Percentiles rank a stretch among this genome's conserved stretches.
Conservation (phyloP, 2,888 invertebrate genomes). For the Altica lythri region DNA sequence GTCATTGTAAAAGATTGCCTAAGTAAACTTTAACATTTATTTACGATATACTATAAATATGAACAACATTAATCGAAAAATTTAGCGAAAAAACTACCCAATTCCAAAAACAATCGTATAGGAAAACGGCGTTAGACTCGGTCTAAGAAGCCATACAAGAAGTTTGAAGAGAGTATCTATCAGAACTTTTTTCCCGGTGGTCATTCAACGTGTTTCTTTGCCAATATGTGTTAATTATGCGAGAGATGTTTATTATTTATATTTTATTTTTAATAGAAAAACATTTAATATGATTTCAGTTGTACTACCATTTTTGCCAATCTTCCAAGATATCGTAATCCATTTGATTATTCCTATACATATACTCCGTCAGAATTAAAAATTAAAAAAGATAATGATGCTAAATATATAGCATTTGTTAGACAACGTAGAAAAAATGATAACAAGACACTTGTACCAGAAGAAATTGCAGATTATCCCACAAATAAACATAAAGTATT, state of each 20-base stretch:
- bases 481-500: conserved; percentile 11
- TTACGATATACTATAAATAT: too few species aligned
- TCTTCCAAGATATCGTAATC: conserved; percentile 40
- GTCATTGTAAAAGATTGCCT: too few species aligned
- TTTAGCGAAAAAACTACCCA: too few species aligned
- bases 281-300: conserved; percentile 34
- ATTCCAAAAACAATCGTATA: too few species aligned
- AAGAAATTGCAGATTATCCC: conserved; percentile 26
- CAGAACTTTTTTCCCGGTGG: too few species aligned
- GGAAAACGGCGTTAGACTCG: too few species aligned
- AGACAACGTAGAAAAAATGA: too few species aligned
- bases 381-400: conserved; percentile 33
- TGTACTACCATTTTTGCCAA: conserved; percentile 51
- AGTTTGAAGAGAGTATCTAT: too few species aligned
- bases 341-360: conserved; percentile 38
- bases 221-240: not conserved
- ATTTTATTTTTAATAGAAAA: not conserved
- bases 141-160: too few species aligned
- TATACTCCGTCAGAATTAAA: conserved; percentile 36
- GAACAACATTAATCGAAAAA: too few species aligned
- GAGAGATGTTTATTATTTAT: not conserved
- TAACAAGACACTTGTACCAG: not conserved
- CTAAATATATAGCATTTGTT: conserved; percentile 31
- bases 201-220: not conserved
- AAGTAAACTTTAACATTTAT: too few species aligned